Conservation (phyloP, 2,113 vertebrate species). For the Thomomys bottae region DNA sequence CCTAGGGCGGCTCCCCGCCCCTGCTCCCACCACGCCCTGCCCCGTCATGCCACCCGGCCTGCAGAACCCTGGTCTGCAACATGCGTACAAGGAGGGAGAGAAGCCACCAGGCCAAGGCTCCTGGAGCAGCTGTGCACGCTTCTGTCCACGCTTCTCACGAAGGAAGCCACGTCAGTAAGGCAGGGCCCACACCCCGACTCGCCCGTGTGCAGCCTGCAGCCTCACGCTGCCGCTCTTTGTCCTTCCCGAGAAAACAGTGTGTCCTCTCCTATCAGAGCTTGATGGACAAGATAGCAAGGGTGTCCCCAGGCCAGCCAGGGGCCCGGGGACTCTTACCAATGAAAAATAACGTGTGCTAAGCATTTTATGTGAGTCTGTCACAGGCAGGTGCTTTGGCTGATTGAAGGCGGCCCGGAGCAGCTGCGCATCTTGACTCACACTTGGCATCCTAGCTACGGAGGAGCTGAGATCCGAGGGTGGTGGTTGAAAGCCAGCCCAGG, state of each 20-base stretch:
- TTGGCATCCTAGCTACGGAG: no score
- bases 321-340: neutral
- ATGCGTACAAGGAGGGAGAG: neutral
- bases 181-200: neutral
- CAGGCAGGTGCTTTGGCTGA: neutral
- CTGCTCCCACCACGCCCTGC: no score
- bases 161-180: neutral
- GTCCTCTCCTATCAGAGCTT: slow-evolving; percentile 32
- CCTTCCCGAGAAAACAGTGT: slow-evolving; percentile 39
- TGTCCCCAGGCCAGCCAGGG: accelerated
- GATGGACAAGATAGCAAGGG: neutral
- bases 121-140: no score
- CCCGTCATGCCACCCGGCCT: neutral
- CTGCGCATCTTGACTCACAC: no score
- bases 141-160: neutral
- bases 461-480: no score
- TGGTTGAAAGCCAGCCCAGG: no score
- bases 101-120: accelerated
- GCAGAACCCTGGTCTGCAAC: neutral
- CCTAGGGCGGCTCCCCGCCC: neutral
- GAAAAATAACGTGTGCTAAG: neutral
- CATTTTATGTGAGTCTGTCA: neutral
- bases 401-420: neutral
- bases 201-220: neutral
- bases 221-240: neutral